Conservation (phyloP, 2,888 invertebrate species). For the Cataglyphis rosenhaueri region DNA sequence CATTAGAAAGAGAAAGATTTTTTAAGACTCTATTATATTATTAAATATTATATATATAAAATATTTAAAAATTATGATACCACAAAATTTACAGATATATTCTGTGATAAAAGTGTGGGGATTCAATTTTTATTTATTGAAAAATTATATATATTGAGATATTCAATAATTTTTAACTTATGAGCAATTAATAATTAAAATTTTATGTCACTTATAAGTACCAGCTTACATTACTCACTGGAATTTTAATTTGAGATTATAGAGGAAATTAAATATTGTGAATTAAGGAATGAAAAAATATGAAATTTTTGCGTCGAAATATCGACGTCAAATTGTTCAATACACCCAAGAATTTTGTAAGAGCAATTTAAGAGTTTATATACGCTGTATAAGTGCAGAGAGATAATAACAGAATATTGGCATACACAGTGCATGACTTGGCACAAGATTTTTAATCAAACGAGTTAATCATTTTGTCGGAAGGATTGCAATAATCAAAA, state of each 20-base stretch:
- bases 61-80: neutral
- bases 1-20: neutral
- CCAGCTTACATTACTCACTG: neutral
- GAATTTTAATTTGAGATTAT: conserved; percentile 2
- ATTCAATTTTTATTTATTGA: neutral
- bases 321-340: neutral
- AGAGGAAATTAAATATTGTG: neutral
- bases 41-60: neutral
- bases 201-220: neutral
- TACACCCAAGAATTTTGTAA: conserved; percentile 5
- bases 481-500: conserved; percentile 73
- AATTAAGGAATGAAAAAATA: neutral
- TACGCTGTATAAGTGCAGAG: conserved; percentile 23
- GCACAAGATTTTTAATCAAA: neutral
- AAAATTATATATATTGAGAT: neutral
- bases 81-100: neutral
- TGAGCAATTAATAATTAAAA: neutral
- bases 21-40: neutral
- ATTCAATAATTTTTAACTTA: neutral
- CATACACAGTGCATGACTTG: conserved; percentile 28
- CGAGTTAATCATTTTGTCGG: neutral
- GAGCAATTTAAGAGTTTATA: conserved; percentile 14
- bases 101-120: neutral
- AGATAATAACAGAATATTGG: conserved; percentile 34
- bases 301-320: neutral